Evolutionary conservation across 2,797 vertebrate genomes (phyloP).

Genomic region (Tapirus indicus): DNA sequence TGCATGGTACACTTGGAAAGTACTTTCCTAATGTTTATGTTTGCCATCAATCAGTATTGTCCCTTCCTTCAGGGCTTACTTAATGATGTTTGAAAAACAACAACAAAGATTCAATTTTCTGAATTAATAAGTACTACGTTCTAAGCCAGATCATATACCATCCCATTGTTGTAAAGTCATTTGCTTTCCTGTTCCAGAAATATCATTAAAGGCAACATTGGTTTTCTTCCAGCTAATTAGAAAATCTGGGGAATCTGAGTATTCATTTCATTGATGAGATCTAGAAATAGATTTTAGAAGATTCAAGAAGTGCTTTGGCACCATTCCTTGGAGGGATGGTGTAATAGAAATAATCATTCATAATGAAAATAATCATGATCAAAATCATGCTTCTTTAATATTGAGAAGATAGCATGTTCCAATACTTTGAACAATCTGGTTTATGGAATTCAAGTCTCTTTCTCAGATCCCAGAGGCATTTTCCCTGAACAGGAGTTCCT

Average conservation of each 20-base stretch:
- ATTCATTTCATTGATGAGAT: conserved; percentile 64
- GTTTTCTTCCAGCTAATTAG: conserved; percentile 52
- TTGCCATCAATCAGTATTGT: conserved; percentile 14
- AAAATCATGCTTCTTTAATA: conserved; percentile 64
- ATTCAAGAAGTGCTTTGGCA: conserved; percentile 51
- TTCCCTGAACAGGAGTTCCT: not conserved
- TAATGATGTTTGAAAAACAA: not conserved
- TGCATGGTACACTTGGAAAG: conserved; percentile 40
- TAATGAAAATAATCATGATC: conserved; percentile 66
- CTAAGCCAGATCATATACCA: conserved; percentile 24
- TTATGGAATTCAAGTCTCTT: conserved; percentile 54
- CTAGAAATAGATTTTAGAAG: conserved; percentile 62
- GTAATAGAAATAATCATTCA: conserved; percentile 67
- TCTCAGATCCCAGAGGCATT: conserved; percentile 4
- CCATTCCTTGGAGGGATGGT: conserved; percentile 35
- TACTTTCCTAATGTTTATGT: conserved; percentile 54
- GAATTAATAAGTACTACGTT: conserved; percentile 60
- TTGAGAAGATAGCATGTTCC: conserved; percentile 59
- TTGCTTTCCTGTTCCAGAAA: conserved; percentile 61
- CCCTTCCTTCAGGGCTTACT: conserved; percentile 51
- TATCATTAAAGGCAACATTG: conserved; percentile 18
- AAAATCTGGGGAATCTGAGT: conserved; percentile 53
- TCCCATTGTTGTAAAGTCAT: conserved; percentile 18
- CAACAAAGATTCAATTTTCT: not conserved
- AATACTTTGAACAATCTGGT: conserved; percentile 55